These are phyloP conservation scores for Syncerus caffer DNA, from an alignment of 2,797 vertebrate genomes.

Conservation along the genomic window DNA sequence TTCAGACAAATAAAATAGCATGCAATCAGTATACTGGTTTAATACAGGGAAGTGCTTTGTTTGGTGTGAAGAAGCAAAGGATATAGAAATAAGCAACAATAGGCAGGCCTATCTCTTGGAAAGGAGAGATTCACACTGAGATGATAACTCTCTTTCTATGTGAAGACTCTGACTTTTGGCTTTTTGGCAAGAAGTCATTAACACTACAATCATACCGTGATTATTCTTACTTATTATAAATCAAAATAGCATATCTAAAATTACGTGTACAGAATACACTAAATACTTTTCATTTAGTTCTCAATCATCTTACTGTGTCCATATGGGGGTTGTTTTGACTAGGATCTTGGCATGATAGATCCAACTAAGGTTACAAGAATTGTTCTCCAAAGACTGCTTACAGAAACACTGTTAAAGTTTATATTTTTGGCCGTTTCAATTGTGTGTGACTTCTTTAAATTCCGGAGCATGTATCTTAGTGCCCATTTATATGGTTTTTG, in stretches of 20 bases:
- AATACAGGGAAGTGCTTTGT: not conserved
- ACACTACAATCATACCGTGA: not conserved
- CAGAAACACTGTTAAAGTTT: not conserved
- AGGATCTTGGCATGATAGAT: not conserved
- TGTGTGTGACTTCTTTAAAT: not conserved
- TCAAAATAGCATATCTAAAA: not conserved
- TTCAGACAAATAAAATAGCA: not conserved
- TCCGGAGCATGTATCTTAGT: not conserved
- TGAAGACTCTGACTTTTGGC: not conserved
- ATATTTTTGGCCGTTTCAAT: not conserved
- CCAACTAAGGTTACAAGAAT: not conserved
- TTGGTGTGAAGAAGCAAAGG: not conserved
- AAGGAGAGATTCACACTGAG: not conserved
- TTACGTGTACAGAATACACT: not conserved
- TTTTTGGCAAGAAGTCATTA: not conserved
- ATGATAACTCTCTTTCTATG: not conserved
- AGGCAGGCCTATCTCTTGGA: fast-evolving
- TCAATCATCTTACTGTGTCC: not conserved
- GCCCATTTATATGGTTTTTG: not conserved
- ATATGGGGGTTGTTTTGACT: not conserved
- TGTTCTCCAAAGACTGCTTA: not conserved
- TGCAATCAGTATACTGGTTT: not conserved
- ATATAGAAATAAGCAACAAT: not conserved
- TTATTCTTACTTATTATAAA: not conserved
- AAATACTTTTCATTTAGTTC: not conserved